Percentiles rank a stretch among this genome's conserved stretches.
Evolutionary conservation across 2,888 invertebrate species (phyloP).

Genomic region (Ormyrus rosae): DNA sequence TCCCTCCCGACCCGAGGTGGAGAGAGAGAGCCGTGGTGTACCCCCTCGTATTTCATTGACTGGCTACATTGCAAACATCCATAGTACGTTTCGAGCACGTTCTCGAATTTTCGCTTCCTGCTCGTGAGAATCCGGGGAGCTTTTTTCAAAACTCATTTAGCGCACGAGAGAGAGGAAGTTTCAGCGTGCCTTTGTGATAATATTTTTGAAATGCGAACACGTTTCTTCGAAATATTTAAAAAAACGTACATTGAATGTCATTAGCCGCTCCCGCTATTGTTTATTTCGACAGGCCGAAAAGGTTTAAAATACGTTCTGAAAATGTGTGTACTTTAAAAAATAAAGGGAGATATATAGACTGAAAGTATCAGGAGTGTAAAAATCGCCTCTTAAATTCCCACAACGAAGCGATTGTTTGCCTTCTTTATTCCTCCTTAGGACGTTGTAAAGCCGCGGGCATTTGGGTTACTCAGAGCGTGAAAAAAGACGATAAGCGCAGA

Average conservation of each 20-base stretch:
- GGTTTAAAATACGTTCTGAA: too few relatives aligned
- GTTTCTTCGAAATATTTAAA: too few relatives aligned
- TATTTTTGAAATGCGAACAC: too few relatives aligned
- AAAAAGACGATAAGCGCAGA: slow-evolving; percentile 31
- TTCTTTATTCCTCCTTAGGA: slow-evolving; percentile 22
- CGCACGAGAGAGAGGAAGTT: too few relatives aligned
- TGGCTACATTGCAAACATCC: slow-evolving; percentile 10
- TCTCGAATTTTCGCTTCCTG: slow-evolving; percentile 29
- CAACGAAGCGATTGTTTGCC: slow-evolving; percentile 47
- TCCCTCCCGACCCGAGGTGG: slow-evolving; percentile 2
- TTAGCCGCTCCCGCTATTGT: too few relatives aligned
- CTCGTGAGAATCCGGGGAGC: neutral
- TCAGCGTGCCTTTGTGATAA: too few relatives aligned
- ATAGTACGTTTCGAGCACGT: neutral
- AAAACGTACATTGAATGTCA: too few relatives aligned
- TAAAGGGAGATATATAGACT: too few relatives aligned
- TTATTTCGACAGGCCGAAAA: too few relatives aligned
- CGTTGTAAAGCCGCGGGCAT: slow-evolving; percentile 7
- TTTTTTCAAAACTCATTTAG: too few relatives aligned
- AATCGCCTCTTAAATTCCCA: slow-evolving; percentile 47
- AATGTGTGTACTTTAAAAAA: too few relatives aligned
- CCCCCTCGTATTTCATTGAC: slow-evolving; percentile 39
- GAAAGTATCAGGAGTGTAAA: slow-evolving; percentile 40
- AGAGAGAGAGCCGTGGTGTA: neutral
- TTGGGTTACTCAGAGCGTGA: slow-evolving; percentile 42